Evolutionary conservation across 2,113 vertebrate species (phyloP), one percentile per base, ranked within the genome.

Genomic region (Hippocampus mohnikei): DNA sequence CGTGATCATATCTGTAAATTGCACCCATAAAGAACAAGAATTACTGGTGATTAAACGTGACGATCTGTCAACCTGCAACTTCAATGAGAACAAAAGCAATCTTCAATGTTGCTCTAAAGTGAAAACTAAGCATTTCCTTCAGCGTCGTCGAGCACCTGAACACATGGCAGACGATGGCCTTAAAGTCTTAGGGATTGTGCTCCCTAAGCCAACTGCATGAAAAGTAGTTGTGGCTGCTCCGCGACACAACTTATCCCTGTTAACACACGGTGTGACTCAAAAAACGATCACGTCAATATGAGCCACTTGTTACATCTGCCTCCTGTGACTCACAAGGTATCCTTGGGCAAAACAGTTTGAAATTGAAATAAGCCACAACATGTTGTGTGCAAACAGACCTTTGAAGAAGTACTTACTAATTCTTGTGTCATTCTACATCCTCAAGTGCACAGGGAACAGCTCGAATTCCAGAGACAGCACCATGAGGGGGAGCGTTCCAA

Each of bases 171-270:
- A 81, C 79, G 77, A 80, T 59, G 70, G 72, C 64, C 76, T 72
- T 84, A 85, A 83, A 89, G 88, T 85, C 62, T 25, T 55, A 68
- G 78, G 82, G 89, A 90, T 89, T 89, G 67, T 71, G 66, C 66
- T 80, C 71, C 63, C 66, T 84, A 79, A 88, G 11, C 81, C 79
- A 77, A 62, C 33, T 60, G 60, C 74, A 75, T 9, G 25, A 78
- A 66, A 13, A 81, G 81, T 74, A 58, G 25, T 13, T 27, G 75
- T 79, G 75, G 77, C 72, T 78, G 78, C 80, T 68, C 84, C 77
- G 78, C 80, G 68, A 85, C 79, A 77, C 42, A 18, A 33, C 72
- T 85, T 88, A 87, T 89, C 83, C 80, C 20, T 71, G 55, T 64
- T 58, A 79, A 66, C 56, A 69, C 27, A 78, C 64, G 50, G 66